Evolutionary conservation across 2,797 vertebrate species (phyloP), one percentile per base, ranked within the genome.

Genomic region (Notolabrus celidotus): DNA sequence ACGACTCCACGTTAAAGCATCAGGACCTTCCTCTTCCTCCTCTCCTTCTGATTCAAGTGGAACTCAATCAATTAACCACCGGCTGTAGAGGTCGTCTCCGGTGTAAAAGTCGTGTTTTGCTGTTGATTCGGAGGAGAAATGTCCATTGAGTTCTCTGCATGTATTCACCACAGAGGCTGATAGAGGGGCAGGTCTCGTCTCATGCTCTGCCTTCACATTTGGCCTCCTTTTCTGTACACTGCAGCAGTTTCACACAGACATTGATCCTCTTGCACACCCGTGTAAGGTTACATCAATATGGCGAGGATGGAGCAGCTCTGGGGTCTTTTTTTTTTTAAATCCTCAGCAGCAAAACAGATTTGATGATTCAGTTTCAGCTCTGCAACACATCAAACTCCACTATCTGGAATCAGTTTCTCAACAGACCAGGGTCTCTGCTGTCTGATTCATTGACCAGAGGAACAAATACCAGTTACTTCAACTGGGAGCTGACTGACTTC

Each of bases 271-370:
- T 75, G 80, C 86, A 71, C 63, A 57, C 83, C 79, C 70, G 86
- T 86, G 72, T 88, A 78, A 65, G 77, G 86, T 86, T 82, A 70
- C 88, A 89, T 88, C 86, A 52, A 80, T 83, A 82, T 80, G 84
- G 74, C 33, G 54, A 83, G 83, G 87, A 80, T 77, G 55, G 68
- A 79, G 80, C 67, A 45, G 74, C 75, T 67, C 46, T 29, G 39
- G 22, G 11, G 9, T 69, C 31, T 42, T 54, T 51, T 72, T 45
- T 45, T 56, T 39, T 23, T 27, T 19, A 16, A 52, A 82, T 78
- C 42, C 73, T 73, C 68, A 47, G 83, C 66, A 79, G 79, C 69
- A 70, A 55, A 69, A 67, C 67, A 46, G 60, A 73, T 72, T 50
- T 27, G 65, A 76, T 77, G 79, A 71, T 80, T 80, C 38, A 47